These are phyloP conservation scores for Gobiocypris rarus DNA, from an alignment of 2,113 vertebrate species.

Conservation along the genomic window DNA sequence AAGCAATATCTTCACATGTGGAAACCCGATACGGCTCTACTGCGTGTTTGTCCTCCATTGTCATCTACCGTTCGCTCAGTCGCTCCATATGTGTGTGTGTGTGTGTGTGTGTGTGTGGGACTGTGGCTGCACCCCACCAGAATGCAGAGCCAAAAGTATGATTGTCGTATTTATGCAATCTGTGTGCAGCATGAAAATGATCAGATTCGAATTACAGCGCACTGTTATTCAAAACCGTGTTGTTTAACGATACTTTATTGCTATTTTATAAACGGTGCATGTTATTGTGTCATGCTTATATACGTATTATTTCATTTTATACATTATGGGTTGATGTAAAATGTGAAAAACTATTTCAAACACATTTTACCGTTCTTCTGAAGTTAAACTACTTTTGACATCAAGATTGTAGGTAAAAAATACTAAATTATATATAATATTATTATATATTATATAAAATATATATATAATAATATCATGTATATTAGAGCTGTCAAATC, in stretches of 20 bases:
- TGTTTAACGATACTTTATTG: neutral
- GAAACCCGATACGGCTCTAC: slow-evolving; percentile 17
- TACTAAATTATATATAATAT: too few relatives aligned
- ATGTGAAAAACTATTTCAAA: neutral
- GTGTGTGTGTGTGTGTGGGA: too few relatives aligned
- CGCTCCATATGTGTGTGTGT: slow-evolving; percentile 22
- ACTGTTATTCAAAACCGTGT: neutral
- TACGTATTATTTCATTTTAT: neutral
- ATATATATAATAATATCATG: too few relatives aligned
- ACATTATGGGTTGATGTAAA: neutral
- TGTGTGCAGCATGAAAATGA: neutral
- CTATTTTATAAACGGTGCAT: neutral
- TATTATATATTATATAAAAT: too few relatives aligned
- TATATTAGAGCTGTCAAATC: too few relatives aligned
- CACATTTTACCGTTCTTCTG: neutral
- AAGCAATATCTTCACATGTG: slow-evolving; percentile 9
- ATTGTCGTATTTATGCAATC: slow-evolving; percentile 10
- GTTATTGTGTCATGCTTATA: neutral
- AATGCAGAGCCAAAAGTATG: neutral
- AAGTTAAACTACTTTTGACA: neutral
- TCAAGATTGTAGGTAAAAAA: too few relatives aligned
- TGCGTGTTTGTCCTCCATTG: slow-evolving; percentile 20
- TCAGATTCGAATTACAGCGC: neutral
- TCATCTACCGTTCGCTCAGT: slow-evolving; percentile 21
- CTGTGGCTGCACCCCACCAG: slow-evolving; percentile 2